Evolutionary conservation across 2,888 invertebrate species (phyloP).

Genomic region (Pristionchus arcanus): DNA sequence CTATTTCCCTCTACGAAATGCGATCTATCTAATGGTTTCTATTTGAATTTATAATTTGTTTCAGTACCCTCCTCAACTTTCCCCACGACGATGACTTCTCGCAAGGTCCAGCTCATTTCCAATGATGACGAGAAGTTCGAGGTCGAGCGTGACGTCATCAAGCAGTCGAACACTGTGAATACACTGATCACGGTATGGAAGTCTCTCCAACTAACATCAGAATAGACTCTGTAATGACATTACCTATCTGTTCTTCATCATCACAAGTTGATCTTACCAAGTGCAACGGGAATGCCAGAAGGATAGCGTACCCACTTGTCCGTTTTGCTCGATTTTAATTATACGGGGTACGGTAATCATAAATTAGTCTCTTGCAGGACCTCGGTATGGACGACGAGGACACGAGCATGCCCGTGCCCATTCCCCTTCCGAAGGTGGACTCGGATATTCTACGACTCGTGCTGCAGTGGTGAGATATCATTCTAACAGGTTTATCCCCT

Average conservation of each 20-base stretch:
- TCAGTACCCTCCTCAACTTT: not conserved
- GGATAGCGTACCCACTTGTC: not conserved
- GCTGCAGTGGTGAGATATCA: not conserved
- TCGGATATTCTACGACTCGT: not conserved
- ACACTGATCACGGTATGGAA: slow-evolving; percentile 86
- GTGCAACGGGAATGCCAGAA: too few relatives aligned
- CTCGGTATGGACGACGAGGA: slow-evolving; percentile 48
- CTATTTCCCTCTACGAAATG: too few relatives aligned
- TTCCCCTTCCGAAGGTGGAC: slow-evolving; percentile 11
- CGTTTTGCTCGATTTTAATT: too few relatives aligned
- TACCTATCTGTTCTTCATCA: too few relatives aligned
- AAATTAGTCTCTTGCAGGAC: not conserved
- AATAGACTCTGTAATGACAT: too few relatives aligned
- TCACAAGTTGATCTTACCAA: too few relatives aligned
- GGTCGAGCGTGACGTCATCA: slow-evolving; percentile 95
- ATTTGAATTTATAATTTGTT: not conserved
- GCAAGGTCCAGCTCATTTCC: slow-evolving; percentile 86
- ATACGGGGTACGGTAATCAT: not conserved
- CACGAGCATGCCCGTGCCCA: not conserved
- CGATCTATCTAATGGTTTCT: too few relatives aligned
- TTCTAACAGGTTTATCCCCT: not conserved
- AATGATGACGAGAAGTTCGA: slow-evolving; percentile 96
- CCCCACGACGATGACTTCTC: slow-evolving; percentile 79
- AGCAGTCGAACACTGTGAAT: slow-evolving; percentile 96
- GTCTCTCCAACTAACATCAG: not conserved